Percentiles rank a stretch among this genome's conserved stretches.
phyloP scores from a whole-genome alignment of 1,140 invertebrate genomes.

The Drosophila seguyi region DNA sequence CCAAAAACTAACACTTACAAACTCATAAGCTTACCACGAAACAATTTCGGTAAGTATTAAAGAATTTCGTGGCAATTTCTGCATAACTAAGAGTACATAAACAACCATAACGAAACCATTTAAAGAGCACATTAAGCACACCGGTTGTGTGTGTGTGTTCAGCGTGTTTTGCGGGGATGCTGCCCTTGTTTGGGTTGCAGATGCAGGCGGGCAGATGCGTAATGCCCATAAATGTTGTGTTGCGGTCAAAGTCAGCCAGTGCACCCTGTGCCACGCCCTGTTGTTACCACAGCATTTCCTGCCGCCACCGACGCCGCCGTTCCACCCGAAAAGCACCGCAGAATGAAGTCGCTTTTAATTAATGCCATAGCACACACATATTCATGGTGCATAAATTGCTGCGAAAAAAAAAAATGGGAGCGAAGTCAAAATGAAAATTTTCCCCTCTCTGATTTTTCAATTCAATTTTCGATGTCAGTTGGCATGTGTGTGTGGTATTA shows the following conservation, averaged over 20 bases:
- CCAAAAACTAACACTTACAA: neutral
- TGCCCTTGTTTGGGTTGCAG: slow-evolving; percentile 3
- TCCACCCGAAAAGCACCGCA: neutral
- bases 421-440: slow-evolving; percentile 18
- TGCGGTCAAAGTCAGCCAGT: slow-evolving; percentile 34
- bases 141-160: slow-evolving; percentile 31
- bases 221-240: slow-evolving; percentile 63
- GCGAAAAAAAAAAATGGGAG: slow-evolving; percentile 14
- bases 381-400: slow-evolving; percentile 68
- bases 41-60: neutral
- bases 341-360: slow-evolving; percentile 76
- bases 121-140: slow-evolving; percentile 54
- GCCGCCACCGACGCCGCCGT: neutral
- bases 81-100: slow-evolving; percentile 7
- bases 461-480: slow-evolving; percentile 12
- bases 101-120: slow-evolving; percentile 39
- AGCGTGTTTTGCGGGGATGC: slow-evolving; percentile 27
- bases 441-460: slow-evolving; percentile 1
- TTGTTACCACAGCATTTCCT: slow-evolving; percentile 48
- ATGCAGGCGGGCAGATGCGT: slow-evolving; percentile 36
- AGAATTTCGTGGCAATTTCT: slow-evolving; percentile 12
- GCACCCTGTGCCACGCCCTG: slow-evolving; percentile 26
- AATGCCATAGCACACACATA: slow-evolving; percentile 54
- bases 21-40: neutral
- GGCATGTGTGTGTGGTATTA: neutral